Conservation (phyloP, 2,113 vertebrate species). For the Pogonocichla stellata region DNA sequence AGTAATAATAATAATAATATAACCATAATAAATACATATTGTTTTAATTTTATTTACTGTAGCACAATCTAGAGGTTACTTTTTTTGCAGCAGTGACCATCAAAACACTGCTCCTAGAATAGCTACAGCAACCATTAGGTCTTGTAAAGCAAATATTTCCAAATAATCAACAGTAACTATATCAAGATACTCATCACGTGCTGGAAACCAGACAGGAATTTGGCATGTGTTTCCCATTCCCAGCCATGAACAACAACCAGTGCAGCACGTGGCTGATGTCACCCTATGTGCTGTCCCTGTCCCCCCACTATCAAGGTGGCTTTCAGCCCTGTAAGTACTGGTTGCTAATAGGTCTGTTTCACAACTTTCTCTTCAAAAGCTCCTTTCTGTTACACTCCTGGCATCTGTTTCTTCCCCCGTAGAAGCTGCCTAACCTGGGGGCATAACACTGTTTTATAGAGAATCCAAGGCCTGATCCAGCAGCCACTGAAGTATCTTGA, state of each 20-base stretch:
- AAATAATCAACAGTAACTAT: not conserved
- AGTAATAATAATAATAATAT: not conserved
- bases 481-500: not conserved
- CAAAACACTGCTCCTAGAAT: not conserved
- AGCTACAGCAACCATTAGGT: not conserved
- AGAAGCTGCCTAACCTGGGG: conserved; percentile 8
- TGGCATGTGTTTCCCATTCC: not conserved
- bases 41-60: not conserved
- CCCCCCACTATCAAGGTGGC: not conserved
- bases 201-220: conserved; percentile 9
- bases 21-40: not conserved
- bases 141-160: not conserved
- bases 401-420: conserved; percentile 35
- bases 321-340: not conserved
- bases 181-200: not conserved
- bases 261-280: not conserved
- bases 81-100: not conserved
- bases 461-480: not conserved
- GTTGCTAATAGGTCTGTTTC: conserved; percentile 50
- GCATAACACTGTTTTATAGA: not conserved
- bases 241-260: not conserved
- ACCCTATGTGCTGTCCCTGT: not conserved
- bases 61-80: not conserved
- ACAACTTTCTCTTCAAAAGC: conserved; percentile 37
- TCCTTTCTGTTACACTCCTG: conserved; percentile 16